These are phyloP conservation scores for Indicator maculatus DNA, from an alignment of 2,113 vertebrate species.

Conservation along the genomic window DNA sequence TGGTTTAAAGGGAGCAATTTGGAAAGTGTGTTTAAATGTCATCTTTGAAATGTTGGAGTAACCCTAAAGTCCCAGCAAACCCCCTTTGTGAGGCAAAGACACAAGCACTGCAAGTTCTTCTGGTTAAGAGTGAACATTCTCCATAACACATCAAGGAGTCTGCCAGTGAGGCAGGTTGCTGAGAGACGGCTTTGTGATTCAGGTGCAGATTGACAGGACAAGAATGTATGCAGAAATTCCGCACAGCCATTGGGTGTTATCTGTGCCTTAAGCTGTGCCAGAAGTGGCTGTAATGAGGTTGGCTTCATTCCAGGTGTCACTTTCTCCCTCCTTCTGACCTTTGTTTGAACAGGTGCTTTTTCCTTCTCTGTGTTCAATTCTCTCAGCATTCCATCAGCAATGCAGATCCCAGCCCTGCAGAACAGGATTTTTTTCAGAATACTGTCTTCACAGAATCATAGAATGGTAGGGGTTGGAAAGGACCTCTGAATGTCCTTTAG, in stretches of 20 bases:
- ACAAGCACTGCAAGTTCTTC: not conserved
- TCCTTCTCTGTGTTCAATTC: not conserved
- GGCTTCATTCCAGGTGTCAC: not conserved
- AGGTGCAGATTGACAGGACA: not conserved
- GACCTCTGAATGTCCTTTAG: too few species aligned
- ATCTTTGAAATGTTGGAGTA: not conserved
- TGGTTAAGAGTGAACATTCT: fast-evolving
- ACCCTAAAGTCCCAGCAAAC: not conserved
- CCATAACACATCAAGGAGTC: fast-evolving
- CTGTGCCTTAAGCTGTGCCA: not conserved
- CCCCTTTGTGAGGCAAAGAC: not conserved
- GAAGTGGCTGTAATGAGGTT: not conserved
- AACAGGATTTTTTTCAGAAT: not conserved
- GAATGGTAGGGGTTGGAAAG: too few species aligned
- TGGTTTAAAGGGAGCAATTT: not conserved
- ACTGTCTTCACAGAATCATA: not conserved
- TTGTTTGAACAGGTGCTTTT: not conserved
- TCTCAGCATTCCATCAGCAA: not conserved
- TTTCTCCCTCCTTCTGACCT: not conserved
- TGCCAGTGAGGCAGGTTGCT: not conserved
- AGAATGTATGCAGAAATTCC: not conserved
- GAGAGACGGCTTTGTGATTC: not conserved
- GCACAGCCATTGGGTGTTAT: not conserved
- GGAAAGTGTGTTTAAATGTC: not conserved
- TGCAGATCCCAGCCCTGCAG: not conserved